Percentiles rank a stretch among this genome's conserved stretches.
Evolutionary conservation across 92 coral and sea anemone genomes (phyloP).

Genomic region (Anthopleura xanthogrammica): DNA sequence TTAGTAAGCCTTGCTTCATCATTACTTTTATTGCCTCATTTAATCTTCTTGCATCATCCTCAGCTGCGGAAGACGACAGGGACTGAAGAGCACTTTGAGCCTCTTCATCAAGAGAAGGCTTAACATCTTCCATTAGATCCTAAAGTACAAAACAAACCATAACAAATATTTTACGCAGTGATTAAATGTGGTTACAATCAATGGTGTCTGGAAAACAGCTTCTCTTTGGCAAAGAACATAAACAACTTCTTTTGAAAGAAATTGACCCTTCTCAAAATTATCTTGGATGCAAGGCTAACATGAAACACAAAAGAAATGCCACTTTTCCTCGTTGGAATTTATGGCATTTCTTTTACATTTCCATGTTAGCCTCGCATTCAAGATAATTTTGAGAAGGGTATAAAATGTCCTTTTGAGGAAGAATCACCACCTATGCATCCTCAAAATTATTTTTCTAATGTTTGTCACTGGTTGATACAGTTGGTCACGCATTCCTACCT

Average conservation of each 20-base stretch:
- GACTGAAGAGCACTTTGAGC: constrained; percentile 58
- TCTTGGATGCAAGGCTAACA: too few relatives aligned
- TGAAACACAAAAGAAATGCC: too few relatives aligned
- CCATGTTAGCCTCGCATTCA: too few relatives aligned
- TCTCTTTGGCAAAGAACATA: too few relatives aligned
- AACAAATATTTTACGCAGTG: not conserved
- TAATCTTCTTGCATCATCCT: constrained; percentile 68
- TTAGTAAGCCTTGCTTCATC: not conserved
- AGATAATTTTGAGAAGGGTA: too few relatives aligned
- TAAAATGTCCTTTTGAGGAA: too few relatives aligned
- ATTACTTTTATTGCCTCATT: constrained; percentile 80
- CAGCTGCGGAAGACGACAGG: constrained; percentile 64
- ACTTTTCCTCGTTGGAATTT: too few relatives aligned
- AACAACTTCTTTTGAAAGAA: too few relatives aligned
- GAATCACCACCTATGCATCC: not conserved
- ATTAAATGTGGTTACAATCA: not conserved
- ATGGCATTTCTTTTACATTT: too few relatives aligned
- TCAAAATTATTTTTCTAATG: not conserved
- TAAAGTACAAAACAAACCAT: constrained; percentile 8
- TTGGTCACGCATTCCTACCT: constrained; percentile 46
- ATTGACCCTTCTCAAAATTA: too few relatives aligned
- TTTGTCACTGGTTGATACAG: not conserved
- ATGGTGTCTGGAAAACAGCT: too few relatives aligned
- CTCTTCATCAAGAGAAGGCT: constrained; percentile 74
- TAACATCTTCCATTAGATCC: constrained; percentile 86